These are phyloP conservation scores for Macrocentrus cingulum DNA, from an alignment of 1,140 invertebrate genomes.

Conservation along the genomic window DNA sequence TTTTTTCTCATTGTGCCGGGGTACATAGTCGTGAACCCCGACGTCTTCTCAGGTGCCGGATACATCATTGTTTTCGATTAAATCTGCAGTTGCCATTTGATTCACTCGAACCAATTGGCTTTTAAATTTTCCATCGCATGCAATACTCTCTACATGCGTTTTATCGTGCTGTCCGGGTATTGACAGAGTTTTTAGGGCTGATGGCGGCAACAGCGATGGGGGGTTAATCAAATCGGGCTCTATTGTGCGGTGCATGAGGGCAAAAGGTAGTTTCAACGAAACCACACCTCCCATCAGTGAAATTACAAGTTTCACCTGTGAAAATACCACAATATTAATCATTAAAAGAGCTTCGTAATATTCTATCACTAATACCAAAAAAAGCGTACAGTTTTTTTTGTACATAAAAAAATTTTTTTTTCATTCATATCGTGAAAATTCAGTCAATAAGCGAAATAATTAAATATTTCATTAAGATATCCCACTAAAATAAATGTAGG, in stretches of 20 bases:
- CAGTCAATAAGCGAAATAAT: too few species aligned
- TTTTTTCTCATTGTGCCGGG: conserved; percentile 25
- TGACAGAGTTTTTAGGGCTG: conserved; percentile 25
- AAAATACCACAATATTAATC: too few species aligned
- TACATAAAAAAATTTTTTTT: too few species aligned
- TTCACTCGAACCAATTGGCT: conserved; percentile 13
- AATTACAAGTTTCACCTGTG: conserved; percentile 70
- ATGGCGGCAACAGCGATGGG: conserved; percentile 31
- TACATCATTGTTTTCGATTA: conserved; percentile 46
- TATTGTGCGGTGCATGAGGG: conserved; percentile 64
- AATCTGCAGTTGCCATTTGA: conserved; percentile 40
- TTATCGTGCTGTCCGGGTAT: conserved; percentile 28
- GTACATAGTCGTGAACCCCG: conserved; percentile 33
- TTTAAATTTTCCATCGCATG: not conserved
- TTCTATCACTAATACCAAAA: too few species aligned
- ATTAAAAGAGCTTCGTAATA: too few species aligned
- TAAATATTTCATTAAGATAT: too few species aligned
- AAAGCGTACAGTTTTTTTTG: too few species aligned
- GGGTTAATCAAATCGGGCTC: conserved; percentile 47
- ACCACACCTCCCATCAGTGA: conserved; percentile 79
- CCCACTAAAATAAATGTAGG: too few species aligned
- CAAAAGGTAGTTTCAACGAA: conserved; percentile 79
- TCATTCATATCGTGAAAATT: too few species aligned
- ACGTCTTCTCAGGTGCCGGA: conserved; percentile 46
- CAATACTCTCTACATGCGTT: conserved; percentile 12